Conservation (phyloP, 2,797 vertebrate species). For the Cichlasoma orientale region DNA sequence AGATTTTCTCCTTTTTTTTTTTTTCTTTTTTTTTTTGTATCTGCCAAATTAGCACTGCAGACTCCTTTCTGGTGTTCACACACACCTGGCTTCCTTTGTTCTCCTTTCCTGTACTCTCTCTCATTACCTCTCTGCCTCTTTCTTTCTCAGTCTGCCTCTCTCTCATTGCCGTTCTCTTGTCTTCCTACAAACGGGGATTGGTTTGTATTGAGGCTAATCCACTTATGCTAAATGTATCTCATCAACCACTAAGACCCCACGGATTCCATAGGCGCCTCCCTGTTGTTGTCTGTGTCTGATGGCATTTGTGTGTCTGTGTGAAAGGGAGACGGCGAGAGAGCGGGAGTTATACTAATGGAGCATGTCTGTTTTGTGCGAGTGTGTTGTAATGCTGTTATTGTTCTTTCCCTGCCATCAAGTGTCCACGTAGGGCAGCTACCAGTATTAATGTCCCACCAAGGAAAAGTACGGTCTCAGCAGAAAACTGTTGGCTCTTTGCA, state of each 20-base stretch:
- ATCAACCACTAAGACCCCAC: conserved; percentile 77
- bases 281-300: conserved; percentile 62
- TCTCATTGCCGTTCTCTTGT: conserved; percentile 53
- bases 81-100: conserved; percentile 60
- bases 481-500: conserved; percentile 63
- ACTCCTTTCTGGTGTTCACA: conserved; percentile 37
- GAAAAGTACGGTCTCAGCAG: conserved; percentile 69
- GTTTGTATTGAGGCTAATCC: conserved; percentile 84
- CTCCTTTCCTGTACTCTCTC: conserved; percentile 23
- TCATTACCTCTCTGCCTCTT: conserved; percentile 26
- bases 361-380: conserved; percentile 59
- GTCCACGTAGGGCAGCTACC: conserved; percentile 57
- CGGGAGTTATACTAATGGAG: conserved; percentile 59
- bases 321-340: conserved; percentile 13
- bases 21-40: not conserved
- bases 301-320: conserved; percentile 45
- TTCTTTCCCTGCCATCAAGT: conserved; percentile 63
- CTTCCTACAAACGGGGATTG: conserved; percentile 72
- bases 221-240: conserved; percentile 84
- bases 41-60: conserved; percentile 39
- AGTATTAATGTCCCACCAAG: conserved; percentile 65
- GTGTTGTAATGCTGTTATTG: conserved; percentile 68
- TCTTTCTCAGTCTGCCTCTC: conserved; percentile 22
- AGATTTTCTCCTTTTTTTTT: conserved; percentile 38
- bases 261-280: conserved; percentile 71